Evolutionary conservation across 2,888 invertebrate genomes (phyloP).

Genomic region (Protula sp.): DNA sequence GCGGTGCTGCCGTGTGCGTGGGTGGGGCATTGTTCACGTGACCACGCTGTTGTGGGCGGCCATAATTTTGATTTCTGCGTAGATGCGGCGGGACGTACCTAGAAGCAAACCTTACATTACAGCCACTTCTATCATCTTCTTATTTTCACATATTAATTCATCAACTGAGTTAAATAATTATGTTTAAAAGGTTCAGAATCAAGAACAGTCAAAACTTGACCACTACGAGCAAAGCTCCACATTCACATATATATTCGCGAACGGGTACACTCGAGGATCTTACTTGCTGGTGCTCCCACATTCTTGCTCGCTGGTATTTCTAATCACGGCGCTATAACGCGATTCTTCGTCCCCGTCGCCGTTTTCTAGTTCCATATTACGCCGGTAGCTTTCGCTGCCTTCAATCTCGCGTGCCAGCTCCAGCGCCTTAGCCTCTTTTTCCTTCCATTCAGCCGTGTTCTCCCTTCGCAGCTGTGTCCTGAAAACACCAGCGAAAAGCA

Average conservation of each 20-base stretch:
- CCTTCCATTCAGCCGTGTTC: conserved; percentile 81
- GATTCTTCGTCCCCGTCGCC: conserved; percentile 72
- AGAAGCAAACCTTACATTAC: no score
- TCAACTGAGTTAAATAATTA: no score
- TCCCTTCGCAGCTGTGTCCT: conserved; percentile 72
- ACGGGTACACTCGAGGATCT: no score
- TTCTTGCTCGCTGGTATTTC: not conserved
- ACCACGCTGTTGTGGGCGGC: not conserved
- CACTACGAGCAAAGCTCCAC: no score
- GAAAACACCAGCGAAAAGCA: conserved; percentile 19
- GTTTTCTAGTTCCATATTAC: conserved; percentile 80
- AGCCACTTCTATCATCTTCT: no score
- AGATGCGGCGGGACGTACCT: not conserved
- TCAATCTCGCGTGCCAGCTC: conserved; percentile 92
- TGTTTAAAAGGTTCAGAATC: no score
- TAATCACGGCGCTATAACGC: conserved; percentile 67
- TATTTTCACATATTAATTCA: no score
- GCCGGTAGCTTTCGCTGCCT: conserved; percentile 73
- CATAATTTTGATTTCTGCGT: not conserved
- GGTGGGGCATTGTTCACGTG: no score
- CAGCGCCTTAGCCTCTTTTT: conserved; percentile 79
- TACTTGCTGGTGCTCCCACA: no score
- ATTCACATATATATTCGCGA: no score
- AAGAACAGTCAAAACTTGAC: no score
- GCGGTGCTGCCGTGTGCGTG: no score